Evolutionary conservation across 1,140 invertebrate genomes (phyloP).

Genomic region (Manduca sexta): DNA sequence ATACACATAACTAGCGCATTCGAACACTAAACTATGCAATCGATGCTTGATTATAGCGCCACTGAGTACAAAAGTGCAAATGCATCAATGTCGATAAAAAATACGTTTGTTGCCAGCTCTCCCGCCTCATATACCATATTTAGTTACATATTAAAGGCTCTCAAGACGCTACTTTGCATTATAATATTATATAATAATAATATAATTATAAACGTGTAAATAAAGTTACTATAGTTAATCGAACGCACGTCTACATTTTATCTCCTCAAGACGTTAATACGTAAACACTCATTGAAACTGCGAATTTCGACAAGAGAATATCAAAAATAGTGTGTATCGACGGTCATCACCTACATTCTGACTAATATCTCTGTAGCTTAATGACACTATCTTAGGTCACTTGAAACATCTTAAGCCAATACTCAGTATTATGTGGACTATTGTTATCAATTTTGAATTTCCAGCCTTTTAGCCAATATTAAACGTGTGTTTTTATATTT

Average conservation of each 20-base stretch:
- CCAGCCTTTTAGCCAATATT: slow-evolving; percentile 1
- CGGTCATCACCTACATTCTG: slow-evolving; percentile 58
- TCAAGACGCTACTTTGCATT: slow-evolving; percentile 60
- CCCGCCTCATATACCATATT: slow-evolving; percentile 31
- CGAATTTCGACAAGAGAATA: slow-evolving; percentile 72
- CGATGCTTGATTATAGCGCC: no score
- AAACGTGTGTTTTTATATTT: not conserved
- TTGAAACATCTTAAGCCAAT: slow-evolving; percentile 51
- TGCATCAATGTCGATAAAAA: not conserved
- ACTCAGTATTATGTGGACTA: slow-evolving; percentile 49
- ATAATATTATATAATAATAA: slow-evolving; percentile 49
- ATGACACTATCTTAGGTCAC: slow-evolving; percentile 52
- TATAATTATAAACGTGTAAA: slow-evolving; percentile 63
- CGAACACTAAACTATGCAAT: no score
- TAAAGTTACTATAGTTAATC: slow-evolving; percentile 68
- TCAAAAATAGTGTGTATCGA: slow-evolving; percentile 71
- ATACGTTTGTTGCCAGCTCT: slow-evolving; percentile 40
- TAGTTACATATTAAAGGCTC: slow-evolving; percentile 49
- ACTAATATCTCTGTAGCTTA: slow-evolving; percentile 60
- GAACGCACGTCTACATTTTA: slow-evolving; percentile 46
- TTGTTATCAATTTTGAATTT: slow-evolving; percentile 48
- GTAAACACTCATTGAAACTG: slow-evolving; percentile 56
- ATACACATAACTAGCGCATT: no score
- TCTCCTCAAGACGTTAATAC: slow-evolving; percentile 40
- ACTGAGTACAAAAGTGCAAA: no score